A percentile compares a stretch with the other conserved stretches of the same genome.
phyloP scores from a whole-genome alignment of 2,797 vertebrate genomes.

The Falco rusticolus region DNA sequence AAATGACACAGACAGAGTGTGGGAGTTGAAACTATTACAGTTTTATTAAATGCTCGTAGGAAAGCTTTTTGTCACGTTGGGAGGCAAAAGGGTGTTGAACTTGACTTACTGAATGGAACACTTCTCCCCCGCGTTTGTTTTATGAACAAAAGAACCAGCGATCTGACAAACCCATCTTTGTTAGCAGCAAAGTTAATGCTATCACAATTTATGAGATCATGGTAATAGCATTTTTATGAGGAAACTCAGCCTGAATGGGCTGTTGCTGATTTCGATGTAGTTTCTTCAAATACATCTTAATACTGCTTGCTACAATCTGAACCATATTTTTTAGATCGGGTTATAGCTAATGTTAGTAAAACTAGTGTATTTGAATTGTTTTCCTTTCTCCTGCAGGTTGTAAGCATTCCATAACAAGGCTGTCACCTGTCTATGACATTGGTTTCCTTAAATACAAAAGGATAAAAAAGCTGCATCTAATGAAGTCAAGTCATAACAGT shows the following conservation, averaged over 20 bases:
- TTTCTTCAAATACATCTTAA: background rate
- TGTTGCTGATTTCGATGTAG: background rate
- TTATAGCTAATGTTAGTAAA: background rate
- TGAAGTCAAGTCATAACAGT: background rate
- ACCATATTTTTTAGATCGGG: background rate
- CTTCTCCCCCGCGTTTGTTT: background rate
- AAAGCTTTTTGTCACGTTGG: background rate
- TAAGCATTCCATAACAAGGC: background rate
- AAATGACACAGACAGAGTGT: background rate
- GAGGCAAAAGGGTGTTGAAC: background rate
- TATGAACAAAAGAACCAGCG: background rate
- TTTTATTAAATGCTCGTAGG: background rate
- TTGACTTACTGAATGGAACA: background rate
- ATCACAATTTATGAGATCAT: background rate
- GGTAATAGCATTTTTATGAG: background rate
- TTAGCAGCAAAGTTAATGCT: background rate
- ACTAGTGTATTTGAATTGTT: background rate
- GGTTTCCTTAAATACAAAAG: background rate
- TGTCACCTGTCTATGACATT: background rate
- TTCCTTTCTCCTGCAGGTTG: background rate
- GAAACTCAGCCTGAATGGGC: background rate
- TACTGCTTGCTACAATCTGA: background rate
- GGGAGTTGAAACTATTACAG: background rate
- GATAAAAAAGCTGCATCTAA: background rate
- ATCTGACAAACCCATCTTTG: background rate